Conservation (phyloP, 2,113 vertebrate genomes). For the Eurypyga helias region DNA sequence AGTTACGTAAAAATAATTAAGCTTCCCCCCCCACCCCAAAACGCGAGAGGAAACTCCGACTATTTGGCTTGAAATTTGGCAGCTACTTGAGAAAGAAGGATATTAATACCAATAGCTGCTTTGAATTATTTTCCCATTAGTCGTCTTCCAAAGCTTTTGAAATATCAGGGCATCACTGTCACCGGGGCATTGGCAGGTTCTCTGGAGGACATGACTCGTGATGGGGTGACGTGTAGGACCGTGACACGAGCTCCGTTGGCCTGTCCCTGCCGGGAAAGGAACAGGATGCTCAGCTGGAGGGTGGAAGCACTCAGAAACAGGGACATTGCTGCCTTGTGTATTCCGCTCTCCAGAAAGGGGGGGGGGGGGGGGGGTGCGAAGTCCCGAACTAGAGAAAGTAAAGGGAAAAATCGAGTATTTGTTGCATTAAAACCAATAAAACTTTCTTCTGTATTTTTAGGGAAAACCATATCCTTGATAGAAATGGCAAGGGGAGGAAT, state of each 20-base stretch:
- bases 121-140: slow-evolving; percentile 3
- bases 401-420: neutral
- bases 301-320: neutral
- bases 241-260: neutral
- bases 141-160: neutral
- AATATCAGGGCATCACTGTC: neutral
- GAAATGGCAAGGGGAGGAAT: neutral
- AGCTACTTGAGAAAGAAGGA: neutral
- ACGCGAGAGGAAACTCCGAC: neutral
- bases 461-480: neutral
- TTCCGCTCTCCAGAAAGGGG: neutral
- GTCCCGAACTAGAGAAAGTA: neutral
- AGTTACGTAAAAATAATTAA: slow-evolving; percentile 2
- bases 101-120: neutral
- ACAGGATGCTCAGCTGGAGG: neutral
- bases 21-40: too few relatives aligned
- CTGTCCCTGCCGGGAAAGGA: neutral
- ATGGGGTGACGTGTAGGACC: neutral
- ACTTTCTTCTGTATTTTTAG: neutral
- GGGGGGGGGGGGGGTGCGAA: too few relatives aligned
- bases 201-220: neutral
- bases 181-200: neutral
- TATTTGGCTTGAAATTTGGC: slow-evolving; percentile 4
- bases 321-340: neutral
- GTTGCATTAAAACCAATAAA: neutral